Evolutionary conservation across 2,888 invertebrate genomes (phyloP).

Genomic region (Cantharis nigra): DNA sequence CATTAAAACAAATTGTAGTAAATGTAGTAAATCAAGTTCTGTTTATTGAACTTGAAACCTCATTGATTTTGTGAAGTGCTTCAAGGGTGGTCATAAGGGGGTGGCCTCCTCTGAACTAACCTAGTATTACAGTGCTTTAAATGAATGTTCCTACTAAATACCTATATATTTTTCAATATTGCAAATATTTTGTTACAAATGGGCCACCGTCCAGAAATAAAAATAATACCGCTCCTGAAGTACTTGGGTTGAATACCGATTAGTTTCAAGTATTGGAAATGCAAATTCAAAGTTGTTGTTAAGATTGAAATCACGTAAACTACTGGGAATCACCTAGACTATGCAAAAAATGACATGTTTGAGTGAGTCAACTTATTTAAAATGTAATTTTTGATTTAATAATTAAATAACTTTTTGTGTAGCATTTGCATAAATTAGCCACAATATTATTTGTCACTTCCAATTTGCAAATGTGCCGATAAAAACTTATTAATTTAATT

Average conservation of each 20-base stretch:
- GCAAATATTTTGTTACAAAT: too few relatives aligned
- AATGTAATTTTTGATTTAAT: not conserved
- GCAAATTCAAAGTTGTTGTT: not conserved
- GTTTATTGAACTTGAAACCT: not conserved
- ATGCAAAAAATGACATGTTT: not conserved
- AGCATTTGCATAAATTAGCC: not conserved
- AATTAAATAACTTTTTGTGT: not conserved
- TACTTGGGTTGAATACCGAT: not conserved
- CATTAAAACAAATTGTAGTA: not conserved
- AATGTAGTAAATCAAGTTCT: not conserved
- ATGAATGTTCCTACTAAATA: too few relatives aligned
- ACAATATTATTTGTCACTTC: not conserved
- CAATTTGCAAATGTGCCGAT: not conserved
- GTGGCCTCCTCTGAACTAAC: too few relatives aligned
- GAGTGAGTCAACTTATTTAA: not conserved
- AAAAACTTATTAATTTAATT: not conserved
- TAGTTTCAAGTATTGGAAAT: not conserved
- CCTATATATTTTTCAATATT: too few relatives aligned
- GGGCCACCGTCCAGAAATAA: too few relatives aligned
- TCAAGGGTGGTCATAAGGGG: too few relatives aligned
- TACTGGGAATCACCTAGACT: not conserved
- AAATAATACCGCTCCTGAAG: too few relatives aligned
- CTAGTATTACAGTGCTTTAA: too few relatives aligned
- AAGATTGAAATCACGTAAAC: not conserved
- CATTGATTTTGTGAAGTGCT: not conserved